phyloP scores from a whole-genome alignment of 2,888 invertebrate species.

The Pocota personata region DNA sequence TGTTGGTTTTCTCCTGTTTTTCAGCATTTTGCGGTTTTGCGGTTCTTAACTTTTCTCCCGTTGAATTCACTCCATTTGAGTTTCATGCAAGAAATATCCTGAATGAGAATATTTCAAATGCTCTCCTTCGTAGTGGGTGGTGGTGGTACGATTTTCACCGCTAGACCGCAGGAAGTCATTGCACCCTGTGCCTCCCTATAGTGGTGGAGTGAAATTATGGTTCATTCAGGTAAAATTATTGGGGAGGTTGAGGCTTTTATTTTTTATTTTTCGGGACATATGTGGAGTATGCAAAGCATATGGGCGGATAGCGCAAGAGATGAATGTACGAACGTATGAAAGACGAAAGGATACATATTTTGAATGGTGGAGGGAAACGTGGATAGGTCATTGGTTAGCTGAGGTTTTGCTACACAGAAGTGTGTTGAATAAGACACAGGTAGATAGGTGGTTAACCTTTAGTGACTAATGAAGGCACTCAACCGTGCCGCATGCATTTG shows the following conservation, averaged over 20 bases:
- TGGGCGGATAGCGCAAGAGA: background rate
- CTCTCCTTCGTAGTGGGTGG: background rate
- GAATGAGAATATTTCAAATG: conserved; percentile 45
- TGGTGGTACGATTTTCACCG: background rate
- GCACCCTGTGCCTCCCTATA: conserved; percentile 26
- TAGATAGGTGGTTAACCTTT: conserved; percentile 32
- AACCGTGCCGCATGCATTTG: conserved; percentile 16
- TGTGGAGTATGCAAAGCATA: background rate
- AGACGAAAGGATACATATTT: conserved; percentile 31
- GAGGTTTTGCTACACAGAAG: conserved; percentile 16
- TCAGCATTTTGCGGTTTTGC: conserved; percentile 51
- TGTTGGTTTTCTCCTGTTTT: conserved; percentile 11
- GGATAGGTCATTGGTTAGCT: conserved; percentile 31
- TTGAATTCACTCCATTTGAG: conserved; percentile 68
- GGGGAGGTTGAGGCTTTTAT: background rate
- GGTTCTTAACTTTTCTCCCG: conserved; percentile 61
- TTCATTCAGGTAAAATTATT: conserved; percentile 52
- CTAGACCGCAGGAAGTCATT: conserved; percentile 46
- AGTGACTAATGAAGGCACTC: conserved; percentile 57
- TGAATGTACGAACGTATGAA: conserved; percentile 8
- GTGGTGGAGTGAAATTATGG: conserved; percentile 23
- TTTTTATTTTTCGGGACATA: background rate
- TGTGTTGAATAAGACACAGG: conserved; percentile 9
- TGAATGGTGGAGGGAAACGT: background rate
- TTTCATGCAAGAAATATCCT: conserved; percentile 54